phyloP scores from a whole-genome alignment of 2,888 invertebrate genomes.

The Torymus auratus region DNA sequence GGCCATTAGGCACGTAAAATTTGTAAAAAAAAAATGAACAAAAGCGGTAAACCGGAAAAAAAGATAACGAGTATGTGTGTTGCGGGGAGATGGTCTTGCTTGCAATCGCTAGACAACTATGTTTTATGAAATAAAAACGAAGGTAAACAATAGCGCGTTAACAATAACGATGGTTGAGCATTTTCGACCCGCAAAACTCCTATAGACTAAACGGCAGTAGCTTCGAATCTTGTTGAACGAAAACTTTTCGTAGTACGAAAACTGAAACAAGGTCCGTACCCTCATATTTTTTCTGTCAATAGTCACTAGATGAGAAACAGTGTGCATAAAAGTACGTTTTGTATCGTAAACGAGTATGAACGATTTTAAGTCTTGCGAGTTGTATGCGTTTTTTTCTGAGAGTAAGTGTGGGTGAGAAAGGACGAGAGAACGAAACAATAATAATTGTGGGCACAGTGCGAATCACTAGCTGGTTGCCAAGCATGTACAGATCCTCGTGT shows the following conservation, averaged over 20 bases:
- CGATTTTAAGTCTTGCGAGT: slow-evolving; percentile 30
- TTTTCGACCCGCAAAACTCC: slow-evolving; percentile 46
- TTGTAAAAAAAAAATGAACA: slow-evolving; percentile 38
- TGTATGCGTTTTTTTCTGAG: slow-evolving; percentile 31
- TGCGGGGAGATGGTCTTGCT: neutral
- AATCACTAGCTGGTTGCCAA: slow-evolving; percentile 51
- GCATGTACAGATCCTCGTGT: slow-evolving; percentile 51
- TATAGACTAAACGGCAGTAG: slow-evolving; percentile 51
- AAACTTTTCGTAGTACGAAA: slow-evolving; percentile 17
- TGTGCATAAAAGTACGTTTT: slow-evolving; percentile 55
- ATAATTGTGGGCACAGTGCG: slow-evolving; percentile 46
- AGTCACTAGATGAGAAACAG: slow-evolving; percentile 39
- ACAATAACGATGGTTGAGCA: slow-evolving; percentile 46
- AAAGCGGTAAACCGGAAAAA: slow-evolving; percentile 4
- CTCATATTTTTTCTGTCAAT: slow-evolving; percentile 44
- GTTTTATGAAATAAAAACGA: slow-evolving; percentile 15
- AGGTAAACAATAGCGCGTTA: slow-evolving; percentile 41
- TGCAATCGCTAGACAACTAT: neutral
- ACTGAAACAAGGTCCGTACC: slow-evolving; percentile 10
- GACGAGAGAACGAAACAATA: slow-evolving; percentile 13
- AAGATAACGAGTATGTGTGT: neutral
- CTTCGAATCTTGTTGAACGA: slow-evolving; percentile 43
- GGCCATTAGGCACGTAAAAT: slow-evolving; percentile 23
- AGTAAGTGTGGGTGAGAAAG: slow-evolving; percentile 4
- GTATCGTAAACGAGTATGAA: slow-evolving; percentile 49